Percentiles rank a stretch among this genome's conserved stretches.
phyloP scores from a whole-genome alignment of 1,140 invertebrate species.

The Ceratina calcarata region DNA sequence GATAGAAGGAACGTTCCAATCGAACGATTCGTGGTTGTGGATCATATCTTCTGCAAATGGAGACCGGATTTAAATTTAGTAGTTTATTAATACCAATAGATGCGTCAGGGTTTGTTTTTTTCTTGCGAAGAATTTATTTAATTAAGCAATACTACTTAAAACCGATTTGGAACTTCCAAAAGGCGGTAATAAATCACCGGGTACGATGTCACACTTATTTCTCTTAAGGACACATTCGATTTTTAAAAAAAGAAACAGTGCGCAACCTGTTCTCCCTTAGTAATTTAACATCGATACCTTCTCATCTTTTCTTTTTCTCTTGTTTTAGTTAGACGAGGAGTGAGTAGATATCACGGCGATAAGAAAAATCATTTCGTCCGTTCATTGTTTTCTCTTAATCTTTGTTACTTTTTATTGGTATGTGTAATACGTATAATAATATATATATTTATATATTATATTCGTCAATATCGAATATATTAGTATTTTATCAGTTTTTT shows the following conservation, averaged over 20 bases:
- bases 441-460: slow-evolving; percentile 70
- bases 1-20: neutral
- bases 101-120: slow-evolving; percentile 7
- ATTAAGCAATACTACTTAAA: slow-evolving; percentile 5
- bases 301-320: neutral
- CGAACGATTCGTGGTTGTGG: neutral
- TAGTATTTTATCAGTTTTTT: slow-evolving; percentile 70
- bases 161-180: slow-evolving; percentile 10
- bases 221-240: neutral
- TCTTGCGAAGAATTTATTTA: slow-evolving; percentile 19
- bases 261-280: neutral
- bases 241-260: neutral
- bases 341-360: neutral
- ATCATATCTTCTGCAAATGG: neutral
- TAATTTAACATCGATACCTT: slow-evolving; percentile 5
- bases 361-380: slow-evolving; percentile 19
- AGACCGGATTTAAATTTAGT: neutral
- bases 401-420: slow-evolving; percentile 70
- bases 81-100: slow-evolving; percentile 15
- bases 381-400: slow-evolving; percentile 48
- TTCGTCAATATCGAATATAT: slow-evolving; percentile 74
- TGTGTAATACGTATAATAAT: slow-evolving; percentile 71
- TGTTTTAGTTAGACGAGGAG: neutral
- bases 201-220: neutral
- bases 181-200: neutral